A percentile compares a stretch with the other conserved stretches of the same genome.
These are phyloP conservation scores for Sinosuthora webbiana DNA, from an alignment of 2,113 vertebrate species.

Conservation along the genomic window DNA sequence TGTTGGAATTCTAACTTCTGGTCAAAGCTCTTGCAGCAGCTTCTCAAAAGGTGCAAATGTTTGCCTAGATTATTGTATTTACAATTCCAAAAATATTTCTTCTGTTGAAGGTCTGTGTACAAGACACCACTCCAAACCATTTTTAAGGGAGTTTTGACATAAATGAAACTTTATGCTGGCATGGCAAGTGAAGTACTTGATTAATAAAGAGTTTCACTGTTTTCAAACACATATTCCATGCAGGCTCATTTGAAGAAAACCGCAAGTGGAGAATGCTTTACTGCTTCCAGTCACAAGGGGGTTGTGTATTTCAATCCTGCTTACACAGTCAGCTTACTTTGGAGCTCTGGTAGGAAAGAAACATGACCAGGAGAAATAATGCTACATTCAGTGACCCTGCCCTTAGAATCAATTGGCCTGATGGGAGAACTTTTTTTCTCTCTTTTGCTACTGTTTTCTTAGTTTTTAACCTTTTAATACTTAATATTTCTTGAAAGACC, in stretches of 20 bases:
- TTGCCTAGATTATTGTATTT: slow-evolving; percentile 83
- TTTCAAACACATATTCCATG: slow-evolving; percentile 93
- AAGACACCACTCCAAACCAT: slow-evolving; percentile 81
- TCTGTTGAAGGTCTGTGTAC: slow-evolving; percentile 79
- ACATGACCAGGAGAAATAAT: slow-evolving; percentile 90
- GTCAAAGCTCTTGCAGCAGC: slow-evolving; percentile 60
- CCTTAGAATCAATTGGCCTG: slow-evolving; percentile 78
- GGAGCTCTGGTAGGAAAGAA: slow-evolving; percentile 92
- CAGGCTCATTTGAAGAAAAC: slow-evolving; percentile 92
- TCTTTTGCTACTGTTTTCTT: slow-evolving; percentile 78
- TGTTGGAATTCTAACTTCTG: slow-evolving; percentile 35
- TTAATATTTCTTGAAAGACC: slow-evolving; percentile 68
- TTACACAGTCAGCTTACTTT: slow-evolving; percentile 95
- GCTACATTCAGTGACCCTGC: slow-evolving; percentile 91
- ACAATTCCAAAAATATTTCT: slow-evolving; percentile 88
- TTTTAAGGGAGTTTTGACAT: slow-evolving; percentile 83
- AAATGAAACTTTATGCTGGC: slow-evolving; percentile 87
- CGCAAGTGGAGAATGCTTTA: slow-evolving; percentile 94
- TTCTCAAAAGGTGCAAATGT: slow-evolving; percentile 75
- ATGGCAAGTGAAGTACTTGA: slow-evolving; percentile 82
- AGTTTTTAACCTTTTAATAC: slow-evolving; percentile 82
- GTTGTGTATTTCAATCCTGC: slow-evolving; percentile 90
- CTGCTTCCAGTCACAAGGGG: slow-evolving; percentile 96
- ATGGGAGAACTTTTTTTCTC: slow-evolving; percentile 71
- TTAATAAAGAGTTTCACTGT: slow-evolving; percentile 95